Evolutionary conservation across 2,113 vertebrate species (phyloP), one percentile per base, ranked within the genome.

Genomic region (Progne subis): DNA sequence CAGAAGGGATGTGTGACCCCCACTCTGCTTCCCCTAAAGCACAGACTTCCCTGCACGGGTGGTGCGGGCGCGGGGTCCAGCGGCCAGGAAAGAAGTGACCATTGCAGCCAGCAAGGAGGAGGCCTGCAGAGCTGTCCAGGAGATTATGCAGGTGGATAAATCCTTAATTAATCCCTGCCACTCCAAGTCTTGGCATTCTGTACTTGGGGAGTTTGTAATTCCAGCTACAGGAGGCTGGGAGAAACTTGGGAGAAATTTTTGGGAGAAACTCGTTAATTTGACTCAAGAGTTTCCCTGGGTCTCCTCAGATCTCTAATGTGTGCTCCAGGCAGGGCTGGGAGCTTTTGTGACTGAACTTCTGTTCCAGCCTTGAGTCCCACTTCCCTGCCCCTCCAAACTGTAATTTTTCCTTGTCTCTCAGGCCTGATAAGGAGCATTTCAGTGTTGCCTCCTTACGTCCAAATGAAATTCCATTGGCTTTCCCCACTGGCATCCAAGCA

Each of bases 1-100:
- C 64, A 46, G 14, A 3, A 34, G 31, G 43, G 28, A 23, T 83
- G 13, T 23, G 26, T 79, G 69, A 79, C 29, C 72, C 86, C 81
- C 25, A 3, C 65, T 86, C 71, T 92, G 56, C 61, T 83, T 47
- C 83, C 59, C 94, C 86, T 93, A 44, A 61, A 99, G 99, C 81
- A 98, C 98, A 23, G 98, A 98, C 46, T 99, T 99, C 79, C 98
- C 98, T 5, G 99, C 99, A 2, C 93, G 98, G 70, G 99, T 99
- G 67, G 97, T 99, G 95, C 98, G 99, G 83, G 98, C 98, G 1
- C 98, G 97, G 26, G 98, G 98, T 3, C 96, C 98, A n/a, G 98
- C 98, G 8, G 98, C 98, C 52, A 98, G 98, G 69, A 99, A 98
- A 94, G 98, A 98, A 32, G 98, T 99, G 55, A 98, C 98, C 8